Conservation (phyloP, 2,797 vertebrate genomes). For the Hydrocynus forskahlii region DNA sequence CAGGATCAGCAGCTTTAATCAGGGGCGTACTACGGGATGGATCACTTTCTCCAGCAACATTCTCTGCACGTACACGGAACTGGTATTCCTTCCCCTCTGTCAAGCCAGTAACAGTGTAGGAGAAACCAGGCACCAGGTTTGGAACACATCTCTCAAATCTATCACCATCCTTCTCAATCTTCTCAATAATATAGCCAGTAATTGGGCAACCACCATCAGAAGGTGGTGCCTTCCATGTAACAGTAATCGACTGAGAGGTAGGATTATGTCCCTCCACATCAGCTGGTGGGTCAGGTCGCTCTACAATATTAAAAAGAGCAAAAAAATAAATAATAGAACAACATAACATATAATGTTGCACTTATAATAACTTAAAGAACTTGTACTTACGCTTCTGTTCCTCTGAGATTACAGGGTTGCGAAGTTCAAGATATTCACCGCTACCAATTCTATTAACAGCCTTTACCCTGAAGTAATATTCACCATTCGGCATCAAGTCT, state of each 20-base stretch:
- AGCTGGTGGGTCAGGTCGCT: conserved; percentile 95
- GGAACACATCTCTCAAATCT: conserved; percentile 89
- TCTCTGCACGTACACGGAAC: conserved; percentile 94
- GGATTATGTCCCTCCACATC: conserved; percentile 90
- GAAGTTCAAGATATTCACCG: conserved; percentile 90
- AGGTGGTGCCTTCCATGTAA: conserved; percentile 95
- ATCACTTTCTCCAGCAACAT: conserved; percentile 92
- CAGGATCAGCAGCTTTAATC: conserved; percentile 87
- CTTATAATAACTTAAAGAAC: neutral
- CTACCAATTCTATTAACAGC: conserved; percentile 96
- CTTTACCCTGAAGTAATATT: conserved; percentile 97
- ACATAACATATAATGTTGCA: neutral
- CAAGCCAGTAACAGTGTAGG: conserved; percentile 87
- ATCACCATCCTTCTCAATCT: conserved; percentile 92
- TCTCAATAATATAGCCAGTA: conserved; percentile 95
- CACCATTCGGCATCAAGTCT: conserved; percentile 91
- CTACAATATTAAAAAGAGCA: conserved; percentile 69
- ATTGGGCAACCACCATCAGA: conserved; percentile 95
- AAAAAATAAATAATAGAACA: neutral
- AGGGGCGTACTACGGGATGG: conserved; percentile 88
- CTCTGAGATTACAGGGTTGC: conserved; percentile 89
- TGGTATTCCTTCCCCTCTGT: conserved; percentile 91
- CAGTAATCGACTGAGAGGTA: conserved; percentile 88
- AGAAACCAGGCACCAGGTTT: conserved; percentile 87
- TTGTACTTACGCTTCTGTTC: conserved; percentile 90